Conservation (phyloP, 2,113 vertebrate genomes). For the Panurus biarmicus region DNA sequence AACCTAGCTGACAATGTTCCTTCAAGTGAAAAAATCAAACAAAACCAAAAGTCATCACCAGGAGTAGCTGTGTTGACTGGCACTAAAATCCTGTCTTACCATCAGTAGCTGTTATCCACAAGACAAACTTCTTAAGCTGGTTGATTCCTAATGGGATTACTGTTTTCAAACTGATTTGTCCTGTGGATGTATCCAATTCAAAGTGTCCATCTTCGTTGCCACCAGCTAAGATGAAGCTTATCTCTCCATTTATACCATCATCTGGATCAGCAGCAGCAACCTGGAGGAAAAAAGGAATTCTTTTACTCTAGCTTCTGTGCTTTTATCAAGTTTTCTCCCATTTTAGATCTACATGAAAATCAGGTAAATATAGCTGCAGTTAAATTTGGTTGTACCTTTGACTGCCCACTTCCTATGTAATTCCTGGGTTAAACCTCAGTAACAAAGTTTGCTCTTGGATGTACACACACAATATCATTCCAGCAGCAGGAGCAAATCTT, state of each 20-base stretch:
- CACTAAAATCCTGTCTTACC: conserved; percentile 51
- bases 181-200: conserved; percentile 53
- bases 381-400: neutral
- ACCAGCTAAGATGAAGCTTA: conserved; percentile 67
- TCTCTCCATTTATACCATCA: conserved; percentile 65
- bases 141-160: conserved; percentile 60
- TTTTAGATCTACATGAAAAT: neutral
- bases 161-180: conserved; percentile 64
- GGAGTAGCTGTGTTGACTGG: neutral
- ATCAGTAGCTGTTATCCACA: conserved; percentile 72
- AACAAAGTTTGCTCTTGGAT: neutral
- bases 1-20: neutral
- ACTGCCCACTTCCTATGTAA: neutral
- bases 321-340: neutral
- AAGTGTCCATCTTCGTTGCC: conserved; percentile 73
- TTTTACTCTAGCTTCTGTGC: neutral
- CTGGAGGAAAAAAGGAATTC: neutral
- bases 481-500: neutral
- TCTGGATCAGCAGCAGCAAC: conserved; percentile 71
- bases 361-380: neutral
- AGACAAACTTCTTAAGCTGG: conserved; percentile 53
- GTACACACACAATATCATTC: neutral
- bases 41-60: neutral
- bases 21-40: neutral
- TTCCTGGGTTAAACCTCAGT: neutral